Conservation (phyloP, 1,140 invertebrate species). For the Oncopodura yosiiana region DNA sequence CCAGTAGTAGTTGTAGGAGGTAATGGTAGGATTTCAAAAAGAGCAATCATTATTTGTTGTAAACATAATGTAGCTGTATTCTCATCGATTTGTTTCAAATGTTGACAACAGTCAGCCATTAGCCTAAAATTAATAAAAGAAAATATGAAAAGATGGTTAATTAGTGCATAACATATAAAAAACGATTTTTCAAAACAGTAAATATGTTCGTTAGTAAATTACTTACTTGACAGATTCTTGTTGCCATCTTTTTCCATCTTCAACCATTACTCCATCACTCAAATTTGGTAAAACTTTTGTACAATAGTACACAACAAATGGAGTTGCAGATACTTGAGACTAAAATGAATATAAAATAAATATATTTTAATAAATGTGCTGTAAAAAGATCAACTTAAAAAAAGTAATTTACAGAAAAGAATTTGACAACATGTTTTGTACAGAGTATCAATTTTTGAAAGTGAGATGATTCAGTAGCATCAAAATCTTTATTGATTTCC, state of each 20-base stretch:
- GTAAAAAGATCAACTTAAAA: slow-evolving; percentile 12
- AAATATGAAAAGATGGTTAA: too few species aligned
- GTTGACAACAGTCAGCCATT: slow-evolving; percentile 71
- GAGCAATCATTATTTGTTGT: slow-evolving; percentile 16
- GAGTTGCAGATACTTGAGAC: slow-evolving; percentile 76
- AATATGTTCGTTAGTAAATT: too few species aligned
- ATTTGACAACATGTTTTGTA: slow-evolving; percentile 65
- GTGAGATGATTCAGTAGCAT: slow-evolving; percentile 64
- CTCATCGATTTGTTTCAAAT: slow-evolving; percentile 52
- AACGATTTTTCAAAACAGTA: too few species aligned
- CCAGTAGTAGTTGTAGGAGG: slow-evolving; percentile 67
- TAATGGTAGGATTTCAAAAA: slow-evolving; percentile 52
- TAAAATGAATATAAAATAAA: slow-evolving; percentile 47
- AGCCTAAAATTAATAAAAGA: too few species aligned
- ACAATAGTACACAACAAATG: slow-evolving; percentile 78
- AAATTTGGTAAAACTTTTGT: slow-evolving; percentile 65
- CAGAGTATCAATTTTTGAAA: slow-evolving; percentile 72
- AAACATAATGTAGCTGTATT: slow-evolving; percentile 48
- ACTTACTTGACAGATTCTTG: too few species aligned
- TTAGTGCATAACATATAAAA: too few species aligned
- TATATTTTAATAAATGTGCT: neutral
- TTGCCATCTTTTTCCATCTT: slow-evolving; percentile 59
- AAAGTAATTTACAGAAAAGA: slow-evolving; percentile 65
- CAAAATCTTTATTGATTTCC: slow-evolving; percentile 62
- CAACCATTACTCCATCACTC: slow-evolving; percentile 37